Percentiles rank a stretch among this genome's conserved stretches.
Evolutionary conservation across 2,888 invertebrate genomes (phyloP).

Genomic region (Geotrupes spiniger): DNA sequence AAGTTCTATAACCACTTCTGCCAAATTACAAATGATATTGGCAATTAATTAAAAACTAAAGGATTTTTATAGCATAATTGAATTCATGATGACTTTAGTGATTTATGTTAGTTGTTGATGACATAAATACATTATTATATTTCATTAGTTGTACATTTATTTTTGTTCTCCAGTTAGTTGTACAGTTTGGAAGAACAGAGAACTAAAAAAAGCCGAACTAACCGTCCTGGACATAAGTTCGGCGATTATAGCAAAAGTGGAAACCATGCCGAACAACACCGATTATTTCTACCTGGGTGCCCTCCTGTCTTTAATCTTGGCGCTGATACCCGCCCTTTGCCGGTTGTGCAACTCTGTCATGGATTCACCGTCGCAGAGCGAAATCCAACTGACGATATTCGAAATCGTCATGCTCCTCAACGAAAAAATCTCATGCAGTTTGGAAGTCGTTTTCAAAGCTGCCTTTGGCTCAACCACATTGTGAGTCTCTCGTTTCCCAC

Average conservation of each 20-base stretch:
- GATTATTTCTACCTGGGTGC: slow-evolving; percentile 76
- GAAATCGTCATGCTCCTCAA: slow-evolving; percentile 38
- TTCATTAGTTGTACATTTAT: slow-evolving; percentile 1
- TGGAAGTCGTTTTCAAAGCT: slow-evolving; percentile 37
- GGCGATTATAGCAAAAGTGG: slow-evolving; percentile 88
- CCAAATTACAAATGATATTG: no score
- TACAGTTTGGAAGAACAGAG: slow-evolving; percentile 90
- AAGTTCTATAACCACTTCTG: no score
- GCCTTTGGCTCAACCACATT: slow-evolving; percentile 53
- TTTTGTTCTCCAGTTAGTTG: slow-evolving; percentile 74
- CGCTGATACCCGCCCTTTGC: slow-evolving; percentile 62
- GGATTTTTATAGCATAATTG: no score
- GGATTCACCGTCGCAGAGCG: slow-evolving; percentile 40
- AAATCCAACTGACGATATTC: slow-evolving; percentile 36
- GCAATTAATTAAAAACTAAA: no score
- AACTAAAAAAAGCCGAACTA: slow-evolving; percentile 88
- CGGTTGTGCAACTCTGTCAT: slow-evolving; percentile 49
- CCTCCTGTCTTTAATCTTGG: slow-evolving; percentile 58
- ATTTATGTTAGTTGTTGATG: background rate
- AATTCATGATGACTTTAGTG: no score
- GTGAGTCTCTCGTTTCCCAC: slow-evolving; percentile 40
- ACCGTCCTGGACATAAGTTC: slow-evolving; percentile 94
- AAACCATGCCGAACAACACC: slow-evolving; percentile 72
- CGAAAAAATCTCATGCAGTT: slow-evolving; percentile 35
- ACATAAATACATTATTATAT: slow-evolving; percentile 4